Base-by-base conservation (phyloP, 2,797 vertebrate species). In the Carapus acus region DNA sequence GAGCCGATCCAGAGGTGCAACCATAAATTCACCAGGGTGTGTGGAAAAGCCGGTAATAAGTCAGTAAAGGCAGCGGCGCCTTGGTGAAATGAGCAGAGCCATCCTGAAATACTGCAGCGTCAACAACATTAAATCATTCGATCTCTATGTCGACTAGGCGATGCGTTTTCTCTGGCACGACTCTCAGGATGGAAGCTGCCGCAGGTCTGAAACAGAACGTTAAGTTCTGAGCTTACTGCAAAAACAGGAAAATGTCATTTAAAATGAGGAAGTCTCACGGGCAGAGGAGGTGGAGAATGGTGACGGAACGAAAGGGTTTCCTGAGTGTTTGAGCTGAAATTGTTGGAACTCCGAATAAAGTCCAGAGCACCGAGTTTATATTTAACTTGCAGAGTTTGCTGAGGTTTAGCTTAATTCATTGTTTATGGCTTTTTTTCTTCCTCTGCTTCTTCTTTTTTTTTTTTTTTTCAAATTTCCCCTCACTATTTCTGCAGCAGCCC, bases 221-320 rank as follows among this genome's bases (percentile, higher is more conserved):
- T 21, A 52, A 66, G 76, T 73, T 79, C 62, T 66, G 22, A 15
- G 64, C 53, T 79, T 63, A 65, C 64, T 67, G 59, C 44, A 54
- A 70, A 77, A 79, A 82, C 73, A 73, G 71, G 71, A 80, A 78
- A 69, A 64, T 53, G 67, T 47, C 53, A 36, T 22, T 59, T 66
- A 47, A 71, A 58, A 54, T 48, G 65, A 64, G 60, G 40, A 61
- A 70, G 58, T 36, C 40, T 16, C 12, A 14, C 40, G 42, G 49
- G 61, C 45, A 24, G 44, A 43, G 45, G 22, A 54, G 48, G 47
- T 45, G 36, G n/a, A 34, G 39, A 53, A 24, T 19, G 43, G 42
- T 41, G 54, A 14, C 21, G 6, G 27, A 24, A 47, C 43, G 20
- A 22, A 52, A 17, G 43, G 1, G 20, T 8, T 47, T 70, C 65